phyloP scores from a whole-genome alignment of 2,797 vertebrate species.

The Podarcis siculus region DNA sequence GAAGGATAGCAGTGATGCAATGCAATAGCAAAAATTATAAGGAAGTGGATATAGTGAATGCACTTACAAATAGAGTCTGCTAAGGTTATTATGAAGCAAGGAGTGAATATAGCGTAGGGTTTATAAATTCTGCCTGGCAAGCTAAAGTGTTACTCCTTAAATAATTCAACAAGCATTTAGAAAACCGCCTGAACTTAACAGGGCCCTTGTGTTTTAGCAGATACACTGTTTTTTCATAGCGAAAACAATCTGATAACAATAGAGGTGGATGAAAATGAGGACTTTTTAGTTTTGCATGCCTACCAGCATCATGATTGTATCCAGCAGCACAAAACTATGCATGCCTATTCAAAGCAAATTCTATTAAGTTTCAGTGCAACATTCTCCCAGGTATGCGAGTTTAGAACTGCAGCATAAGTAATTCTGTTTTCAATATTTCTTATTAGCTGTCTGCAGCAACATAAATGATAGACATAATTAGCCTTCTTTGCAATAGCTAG shows the following conservation, averaged over 20 bases:
- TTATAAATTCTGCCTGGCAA: neutral
- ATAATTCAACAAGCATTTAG: slow-evolving; percentile 23
- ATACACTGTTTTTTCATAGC: slow-evolving; percentile 21
- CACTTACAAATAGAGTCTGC: neutral
- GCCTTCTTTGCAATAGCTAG: slow-evolving; percentile 37
- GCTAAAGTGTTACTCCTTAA: slow-evolving; percentile 4
- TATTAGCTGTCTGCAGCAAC: slow-evolving; percentile 45
- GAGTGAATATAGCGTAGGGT: neutral
- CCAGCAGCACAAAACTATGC: neutral
- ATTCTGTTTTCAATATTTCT: neutral
- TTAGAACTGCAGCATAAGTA: neutral
- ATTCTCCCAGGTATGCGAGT: neutral
- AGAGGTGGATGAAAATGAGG: slow-evolving; percentile 13
- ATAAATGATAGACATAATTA: slow-evolving; percentile 60
- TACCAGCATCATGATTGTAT: slow-evolving; percentile 5
- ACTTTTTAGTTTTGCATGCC: slow-evolving; percentile 3
- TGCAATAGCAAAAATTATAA: neutral
- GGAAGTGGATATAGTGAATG: neutral
- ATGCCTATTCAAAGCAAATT: neutral
- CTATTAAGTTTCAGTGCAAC: neutral
- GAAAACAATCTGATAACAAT: slow-evolving; percentile 6
- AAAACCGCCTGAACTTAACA: slow-evolving; percentile 18
- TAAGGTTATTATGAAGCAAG: neutral
- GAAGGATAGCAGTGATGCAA: too few relatives aligned
- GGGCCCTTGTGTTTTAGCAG: neutral